Base-by-base conservation (phyloP, 2,113 vertebrate genomes). In the Pluvianellus socialis region DNA sequence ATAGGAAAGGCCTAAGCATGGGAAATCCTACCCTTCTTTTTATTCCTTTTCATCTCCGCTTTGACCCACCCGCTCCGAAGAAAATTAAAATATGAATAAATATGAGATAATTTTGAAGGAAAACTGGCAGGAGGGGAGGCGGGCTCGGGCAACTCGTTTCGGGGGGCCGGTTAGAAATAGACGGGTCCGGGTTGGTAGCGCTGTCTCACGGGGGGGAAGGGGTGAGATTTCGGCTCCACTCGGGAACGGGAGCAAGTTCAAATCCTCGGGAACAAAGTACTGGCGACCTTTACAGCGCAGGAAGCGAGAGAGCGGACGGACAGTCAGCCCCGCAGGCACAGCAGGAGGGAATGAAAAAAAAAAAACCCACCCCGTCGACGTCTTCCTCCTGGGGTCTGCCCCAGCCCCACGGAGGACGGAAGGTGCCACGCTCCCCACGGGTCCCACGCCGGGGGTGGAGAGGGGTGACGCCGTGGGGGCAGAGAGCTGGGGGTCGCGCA, bases 1-100 rank as follows among this genome's bases (percentile, higher is more conserved):
- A 45, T 11, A 59, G 8, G 33, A 74, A 91, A 95, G 92, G 91
- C 85, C 92, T 95, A 86, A 74, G 9, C 32, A 74, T 40, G 38
- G 27, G 28, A 77, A 71, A 62, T 62, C 23, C 12, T 52, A 24
- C 44, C 30, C 2, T 44, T n/a, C 9, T 67, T 77, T 55, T 86
- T 49, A 49, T 72, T 81, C 15, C 4, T 52, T 89, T 90, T 85
- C 16, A 10, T 45, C 27, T 56, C 24, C 0, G 0, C 45, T 91
- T 92, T 84, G 32, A 55, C 42, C 13, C 15, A 79, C 4, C 1
- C 14, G 1, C 44, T 50, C 20, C 7, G 7, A 35, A 81, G 26
- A 56, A 86, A 84, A 93, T 33, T 14, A 66, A 79, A 77, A 35
- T 63, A 33, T 5, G 2, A 33, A 56, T 75, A 44, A 91, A 61